Evolutionary conservation across 92 coral and sea anemone genomes (phyloP).

Genomic region (Palythoa caribaeorum): DNA sequence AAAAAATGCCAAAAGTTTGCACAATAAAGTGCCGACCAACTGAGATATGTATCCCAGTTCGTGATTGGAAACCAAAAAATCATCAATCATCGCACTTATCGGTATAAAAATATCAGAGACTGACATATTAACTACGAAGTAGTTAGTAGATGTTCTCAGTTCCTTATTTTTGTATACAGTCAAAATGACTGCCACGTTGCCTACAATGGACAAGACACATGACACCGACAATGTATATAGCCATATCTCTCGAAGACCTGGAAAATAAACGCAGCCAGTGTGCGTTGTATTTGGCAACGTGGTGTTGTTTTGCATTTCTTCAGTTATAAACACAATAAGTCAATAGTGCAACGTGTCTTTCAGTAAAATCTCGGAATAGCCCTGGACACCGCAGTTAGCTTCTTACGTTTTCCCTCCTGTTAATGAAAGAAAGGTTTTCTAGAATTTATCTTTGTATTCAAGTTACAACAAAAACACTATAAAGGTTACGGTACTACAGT

Average conservation of each 20-base stretch:
- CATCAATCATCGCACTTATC: too few species aligned
- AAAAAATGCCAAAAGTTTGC: neutral
- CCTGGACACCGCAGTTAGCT: neutral
- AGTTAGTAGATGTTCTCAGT: neutral
- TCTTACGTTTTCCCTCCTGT: neutral
- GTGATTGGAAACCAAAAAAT: too few species aligned
- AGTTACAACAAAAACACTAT: too few species aligned
- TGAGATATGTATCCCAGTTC: neutral
- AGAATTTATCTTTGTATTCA: too few species aligned
- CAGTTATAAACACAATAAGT: too few species aligned
- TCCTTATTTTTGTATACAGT: neutral
- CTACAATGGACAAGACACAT: neutral
- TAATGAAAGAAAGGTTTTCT: neutral
- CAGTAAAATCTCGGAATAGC: too few species aligned
- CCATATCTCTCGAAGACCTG: neutral
- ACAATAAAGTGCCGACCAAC: neutral
- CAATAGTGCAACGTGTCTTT: too few species aligned
- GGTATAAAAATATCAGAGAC: neutral
- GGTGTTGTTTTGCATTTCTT: neutral
- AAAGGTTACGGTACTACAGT: too few species aligned
- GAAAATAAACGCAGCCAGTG: neutral
- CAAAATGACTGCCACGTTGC: neutral
- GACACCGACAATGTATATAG: neutral
- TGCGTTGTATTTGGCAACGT: neutral
- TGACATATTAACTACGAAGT: neutral